Base-by-base conservation (phyloP, 1,140 invertebrate genomes). In the Listronotus bonariensis region DNA sequence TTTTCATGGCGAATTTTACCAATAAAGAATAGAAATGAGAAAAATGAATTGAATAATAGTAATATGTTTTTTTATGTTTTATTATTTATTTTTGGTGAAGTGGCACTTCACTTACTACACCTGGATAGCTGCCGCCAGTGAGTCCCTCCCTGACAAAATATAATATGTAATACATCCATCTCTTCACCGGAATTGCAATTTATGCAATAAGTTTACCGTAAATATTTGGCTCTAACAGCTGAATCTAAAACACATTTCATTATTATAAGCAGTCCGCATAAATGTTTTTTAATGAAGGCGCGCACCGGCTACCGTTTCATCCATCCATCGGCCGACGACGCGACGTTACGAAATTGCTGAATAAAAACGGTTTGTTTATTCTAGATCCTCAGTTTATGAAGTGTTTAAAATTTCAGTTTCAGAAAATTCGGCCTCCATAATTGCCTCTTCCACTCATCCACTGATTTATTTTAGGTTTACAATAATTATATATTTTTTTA, bases 131-230 rank as follows among this genome's bases (percentile, higher is more conserved):
- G n/a, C n/a, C n/a, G n/a, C n/a, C n/a, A n/a, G n/a, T n/a, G n/a
- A 11, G 17, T 31, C 57, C 57, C 11, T 6, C 49, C 49, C 59
- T 62, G 59, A 45, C 11, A 12, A 36, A 36, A 36, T 10, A 26
- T 11, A 17, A 31, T 52, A 54, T 53, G 38, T 43, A 62, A 62
- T 43, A 53, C 42, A 43, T 43, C 59, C 34, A 42, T 49, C 49
- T 60, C 52, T 18, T 32, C 20, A 18, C 8, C 54, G 18, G 17
- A 60, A 59, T 57, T 62, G 67, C 67, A 71, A 68, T 71, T 68
- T 71, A 71, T 66, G 60, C 69, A 71, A 68, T 68, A 71, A 68
- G 65, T 72, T 72, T 72, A 68, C 64, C 52, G 68, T 68, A 72
- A 72, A 72, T 72, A 72, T 72, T 72, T 72, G 69, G 65, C 60